Conservation (phyloP, 2,888 invertebrate species). For the Tipula confusa region DNA sequence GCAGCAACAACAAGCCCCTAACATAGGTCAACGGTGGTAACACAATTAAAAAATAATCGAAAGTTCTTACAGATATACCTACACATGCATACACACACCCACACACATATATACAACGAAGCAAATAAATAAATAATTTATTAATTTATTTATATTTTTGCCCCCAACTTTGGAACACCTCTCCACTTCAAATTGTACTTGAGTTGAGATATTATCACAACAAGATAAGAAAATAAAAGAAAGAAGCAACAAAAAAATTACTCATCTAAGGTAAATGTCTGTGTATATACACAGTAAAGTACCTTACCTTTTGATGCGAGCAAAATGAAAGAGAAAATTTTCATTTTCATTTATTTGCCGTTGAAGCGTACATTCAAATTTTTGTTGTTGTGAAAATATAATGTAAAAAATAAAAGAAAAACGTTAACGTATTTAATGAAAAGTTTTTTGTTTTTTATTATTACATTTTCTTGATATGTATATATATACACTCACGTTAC, state of each 20-base stretch:
- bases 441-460: not conserved
- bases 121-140: not conserved
- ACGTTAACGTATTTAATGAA: slow-evolving; percentile 20
- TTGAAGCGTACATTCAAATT: not conserved
- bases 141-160: slow-evolving; percentile 4
- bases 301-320: not conserved
- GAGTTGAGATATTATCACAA: slow-evolving; percentile 25
- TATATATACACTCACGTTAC: not conserved
- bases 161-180: not conserved
- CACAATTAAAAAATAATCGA: not conserved
- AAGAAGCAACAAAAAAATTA: not conserved
- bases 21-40: not conserved
- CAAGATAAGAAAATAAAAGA: not conserved
- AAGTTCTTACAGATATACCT: not conserved
- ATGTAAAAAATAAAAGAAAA: not conserved
- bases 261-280: not conserved
- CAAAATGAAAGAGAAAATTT: not conserved
- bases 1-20: not conserved
- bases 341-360: slow-evolving; percentile 5
- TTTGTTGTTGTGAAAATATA: not conserved
- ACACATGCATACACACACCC: not conserved
- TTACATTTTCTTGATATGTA: not conserved
- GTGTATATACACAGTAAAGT: not conserved
- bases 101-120: not conserved
- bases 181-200: not conserved